A percentile compares a stretch with the other conserved stretches of the same genome.
phyloP scores from a whole-genome alignment of 2,888 invertebrate genomes.

The Eristalis intricaria region DNA sequence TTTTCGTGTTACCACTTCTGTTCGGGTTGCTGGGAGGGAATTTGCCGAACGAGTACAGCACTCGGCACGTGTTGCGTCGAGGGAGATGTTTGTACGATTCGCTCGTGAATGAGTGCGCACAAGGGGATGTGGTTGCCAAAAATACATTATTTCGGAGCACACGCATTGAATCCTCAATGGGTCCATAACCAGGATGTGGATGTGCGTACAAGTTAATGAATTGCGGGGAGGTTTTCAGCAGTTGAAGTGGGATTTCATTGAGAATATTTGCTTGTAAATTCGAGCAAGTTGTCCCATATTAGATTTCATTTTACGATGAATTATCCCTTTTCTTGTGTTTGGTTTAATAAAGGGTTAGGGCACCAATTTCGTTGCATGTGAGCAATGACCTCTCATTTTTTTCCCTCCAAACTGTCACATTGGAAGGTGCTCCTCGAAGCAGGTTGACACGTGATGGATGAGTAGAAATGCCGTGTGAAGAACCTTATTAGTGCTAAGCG shows the following conservation, averaged over 20 bases:
- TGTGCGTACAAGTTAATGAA: background rate
- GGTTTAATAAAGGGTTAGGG: too few species aligned
- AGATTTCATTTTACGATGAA: background rate
- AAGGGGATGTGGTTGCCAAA: background rate
- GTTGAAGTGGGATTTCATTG: background rate
- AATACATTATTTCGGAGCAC: background rate
- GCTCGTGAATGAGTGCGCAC: background rate
- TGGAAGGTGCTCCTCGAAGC: too few species aligned
- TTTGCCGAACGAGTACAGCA: background rate
- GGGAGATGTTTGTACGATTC: background rate
- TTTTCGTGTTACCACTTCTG: background rate
- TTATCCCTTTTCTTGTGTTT: too few species aligned
- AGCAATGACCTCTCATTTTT: too few species aligned
- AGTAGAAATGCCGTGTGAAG: too few species aligned
- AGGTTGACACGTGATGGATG: too few species aligned
- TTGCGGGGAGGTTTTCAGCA: background rate
- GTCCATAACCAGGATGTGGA: too few species aligned
- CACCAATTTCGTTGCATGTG: too few species aligned
- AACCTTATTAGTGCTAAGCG: too few species aligned
- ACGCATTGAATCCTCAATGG: background rate
- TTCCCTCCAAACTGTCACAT: too few species aligned
- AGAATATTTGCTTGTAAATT: background rate
- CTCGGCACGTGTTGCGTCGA: background rate
- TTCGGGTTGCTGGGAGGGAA: background rate
- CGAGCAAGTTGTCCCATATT: background rate